Percentiles rank a stretch among this genome's conserved stretches.
Evolutionary conservation across 2,888 invertebrate genomes (phyloP).

Genomic region (Meliscaeva auricollis): DNA sequence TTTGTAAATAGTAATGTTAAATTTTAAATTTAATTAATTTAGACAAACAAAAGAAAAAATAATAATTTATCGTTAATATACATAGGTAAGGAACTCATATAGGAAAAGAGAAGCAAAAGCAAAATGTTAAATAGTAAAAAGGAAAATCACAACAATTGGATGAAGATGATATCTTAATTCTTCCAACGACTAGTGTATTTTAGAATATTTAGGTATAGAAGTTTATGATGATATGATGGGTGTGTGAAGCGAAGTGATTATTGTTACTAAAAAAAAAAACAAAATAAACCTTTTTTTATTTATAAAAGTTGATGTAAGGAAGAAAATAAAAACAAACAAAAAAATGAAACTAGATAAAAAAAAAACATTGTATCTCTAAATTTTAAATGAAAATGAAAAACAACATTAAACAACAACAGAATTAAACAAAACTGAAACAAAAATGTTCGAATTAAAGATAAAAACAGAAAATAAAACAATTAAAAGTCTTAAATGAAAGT

Average conservation of each 20-base stretch:
- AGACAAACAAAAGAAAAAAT: conserved; percentile 34
- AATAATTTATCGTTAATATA: conserved; percentile 54
- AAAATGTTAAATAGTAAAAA: conserved; percentile 51
- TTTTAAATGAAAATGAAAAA: conserved; percentile 38
- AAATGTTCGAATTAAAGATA: conserved; percentile 63
- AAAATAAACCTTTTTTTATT: conserved; percentile 56
- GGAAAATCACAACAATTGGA: conserved; percentile 1
- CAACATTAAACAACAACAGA: conserved; percentile 58
- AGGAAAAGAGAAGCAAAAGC: conserved; percentile 27
- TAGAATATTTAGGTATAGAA: conserved; percentile 19
- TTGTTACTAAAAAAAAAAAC: conserved; percentile 56
- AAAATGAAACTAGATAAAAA: conserved; percentile 59
- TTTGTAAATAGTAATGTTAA: conserved; percentile 70
- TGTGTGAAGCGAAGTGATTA: conserved; percentile 42
- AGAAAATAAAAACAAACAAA: conserved; percentile 32
- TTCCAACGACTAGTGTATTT: conserved; percentile 60
- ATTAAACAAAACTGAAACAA: conserved; percentile 43
- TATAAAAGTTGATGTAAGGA: conserved; percentile 61
- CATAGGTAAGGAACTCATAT: conserved; percentile 60
- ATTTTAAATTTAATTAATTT: conserved; percentile 61
- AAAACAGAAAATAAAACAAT: conserved; percentile 55
- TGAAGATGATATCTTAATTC: conserved; percentile 36
- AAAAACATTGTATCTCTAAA: conserved; percentile 67
- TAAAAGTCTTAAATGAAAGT: conserved; percentile 71
- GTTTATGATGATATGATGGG: conserved; percentile 24